Evolutionary conservation across 2,888 invertebrate genomes (phyloP).

Genomic region (Allacma fusca): DNA sequence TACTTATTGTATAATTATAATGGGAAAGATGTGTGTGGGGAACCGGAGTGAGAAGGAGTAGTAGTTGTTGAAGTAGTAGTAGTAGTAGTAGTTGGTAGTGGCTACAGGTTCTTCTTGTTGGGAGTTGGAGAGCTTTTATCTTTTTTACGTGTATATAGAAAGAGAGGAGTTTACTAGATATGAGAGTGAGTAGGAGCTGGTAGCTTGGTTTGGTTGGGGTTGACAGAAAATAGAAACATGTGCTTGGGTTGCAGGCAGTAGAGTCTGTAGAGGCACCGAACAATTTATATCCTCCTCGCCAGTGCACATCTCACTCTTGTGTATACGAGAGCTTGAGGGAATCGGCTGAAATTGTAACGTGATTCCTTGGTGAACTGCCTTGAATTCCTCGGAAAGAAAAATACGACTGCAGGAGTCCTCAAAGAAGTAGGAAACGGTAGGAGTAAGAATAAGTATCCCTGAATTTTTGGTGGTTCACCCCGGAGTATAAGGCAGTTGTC

Average conservation of each 20-base stretch:
- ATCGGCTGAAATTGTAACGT: slow-evolving; percentile 11
- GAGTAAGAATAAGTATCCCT: slow-evolving; percentile 2
- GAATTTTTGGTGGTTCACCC: neutral
- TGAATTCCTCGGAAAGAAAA: slow-evolving; percentile 3
- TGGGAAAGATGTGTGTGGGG: too few relatives aligned
- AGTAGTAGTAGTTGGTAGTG: too few relatives aligned
- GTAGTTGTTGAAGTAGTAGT: too few relatives aligned
- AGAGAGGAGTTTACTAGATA: too few relatives aligned
- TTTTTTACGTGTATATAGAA: too few relatives aligned
- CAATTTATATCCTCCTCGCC: neutral
- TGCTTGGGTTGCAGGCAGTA: slow-evolving; percentile 19
- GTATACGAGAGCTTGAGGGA: neutral
- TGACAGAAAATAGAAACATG: slow-evolving; percentile 38
- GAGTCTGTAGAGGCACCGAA: slow-evolving; percentile 22
- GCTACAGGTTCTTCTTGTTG: neutral
- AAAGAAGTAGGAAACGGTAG: neutral
- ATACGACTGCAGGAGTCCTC: neutral
- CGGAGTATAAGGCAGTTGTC: neutral
- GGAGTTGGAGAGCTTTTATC: neutral
- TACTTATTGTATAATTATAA: too few relatives aligned
- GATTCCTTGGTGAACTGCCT: slow-evolving; percentile 8
- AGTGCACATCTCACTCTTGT: neutral
- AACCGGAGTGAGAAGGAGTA: too few relatives aligned
- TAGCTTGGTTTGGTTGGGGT: slow-evolving; percentile 4
- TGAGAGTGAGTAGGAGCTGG: neutral